phyloP scores from a whole-genome alignment of 2,888 invertebrate genomes.

The Alsophila aescularia region DNA sequence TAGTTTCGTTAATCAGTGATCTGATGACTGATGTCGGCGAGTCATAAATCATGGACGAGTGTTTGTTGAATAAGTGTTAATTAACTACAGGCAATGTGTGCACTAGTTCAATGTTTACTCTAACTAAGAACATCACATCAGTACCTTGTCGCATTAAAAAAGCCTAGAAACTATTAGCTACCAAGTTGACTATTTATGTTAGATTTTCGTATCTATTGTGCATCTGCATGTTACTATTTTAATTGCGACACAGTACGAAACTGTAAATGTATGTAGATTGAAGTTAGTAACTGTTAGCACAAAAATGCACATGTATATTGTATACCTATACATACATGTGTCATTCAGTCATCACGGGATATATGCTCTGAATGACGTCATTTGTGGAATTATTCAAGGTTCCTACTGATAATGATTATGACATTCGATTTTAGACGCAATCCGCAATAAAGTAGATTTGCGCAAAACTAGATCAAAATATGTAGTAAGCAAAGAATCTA shows the following conservation, averaged over 20 bases:
- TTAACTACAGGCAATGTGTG: background rate
- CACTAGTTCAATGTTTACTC: background rate
- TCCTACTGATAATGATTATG: background rate
- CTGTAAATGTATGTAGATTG: background rate
- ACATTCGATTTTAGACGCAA: background rate
- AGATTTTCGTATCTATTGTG: background rate
- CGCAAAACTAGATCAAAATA: no score
- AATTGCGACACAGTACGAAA: conserved; percentile 1
- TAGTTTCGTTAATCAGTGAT: background rate
- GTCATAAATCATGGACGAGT: conserved; percentile 7
- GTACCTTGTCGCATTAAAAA: background rate
- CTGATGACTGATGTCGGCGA: conserved; percentile 2
- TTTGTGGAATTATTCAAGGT: conserved; percentile 3
- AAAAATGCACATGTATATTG: background rate
- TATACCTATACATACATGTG: background rate
- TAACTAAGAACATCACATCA: background rate
- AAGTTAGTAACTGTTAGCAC: background rate
- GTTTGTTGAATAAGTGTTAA: conserved; percentile 14
- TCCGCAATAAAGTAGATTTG: no score
- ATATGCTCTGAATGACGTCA: conserved; percentile 14
- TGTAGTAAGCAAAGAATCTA: no score
- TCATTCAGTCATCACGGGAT: conserved; percentile 15
- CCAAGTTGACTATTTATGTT: background rate
- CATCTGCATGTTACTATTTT: background rate
- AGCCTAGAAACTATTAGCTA: background rate